A percentile compares a stretch with the other conserved stretches of the same genome.
These are phyloP conservation scores for Urosaurus nigricauda DNA, from an alignment of 2,797 vertebrate genomes.

Conservation along the genomic window DNA sequence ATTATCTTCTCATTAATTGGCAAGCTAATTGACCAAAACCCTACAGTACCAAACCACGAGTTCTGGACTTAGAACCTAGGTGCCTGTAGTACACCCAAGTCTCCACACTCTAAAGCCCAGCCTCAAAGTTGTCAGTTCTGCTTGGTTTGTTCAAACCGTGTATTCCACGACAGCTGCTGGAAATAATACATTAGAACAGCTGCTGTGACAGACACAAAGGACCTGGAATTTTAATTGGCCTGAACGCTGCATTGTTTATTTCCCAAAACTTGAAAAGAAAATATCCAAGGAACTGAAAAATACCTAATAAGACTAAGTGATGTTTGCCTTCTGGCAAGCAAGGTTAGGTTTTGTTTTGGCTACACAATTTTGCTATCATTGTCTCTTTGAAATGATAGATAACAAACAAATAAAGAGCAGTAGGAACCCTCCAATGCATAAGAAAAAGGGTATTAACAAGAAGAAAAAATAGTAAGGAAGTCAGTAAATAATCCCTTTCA, in stretches of 20 bases:
- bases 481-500: slow-evolving; percentile 69
- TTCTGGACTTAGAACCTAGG: slow-evolving; percentile 45
- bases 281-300: slow-evolving; percentile 64
- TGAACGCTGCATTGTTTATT: slow-evolving; percentile 72
- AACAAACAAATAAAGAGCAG: slow-evolving; percentile 45
- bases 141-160: slow-evolving; percentile 78
- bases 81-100: slow-evolving; percentile 48
- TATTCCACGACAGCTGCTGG: slow-evolving; percentile 84
- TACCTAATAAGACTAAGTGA: slow-evolving; percentile 65
- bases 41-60: slow-evolving; percentile 44
- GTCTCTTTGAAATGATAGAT: slow-evolving; percentile 59
- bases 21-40: slow-evolving; percentile 68
- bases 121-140: slow-evolving; percentile 75
- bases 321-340: slow-evolving; percentile 76
- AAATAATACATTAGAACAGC: slow-evolving; percentile 83
- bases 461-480: slow-evolving; percentile 57
- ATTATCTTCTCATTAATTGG: slow-evolving; percentile 70
- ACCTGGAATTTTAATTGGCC: slow-evolving; percentile 76
- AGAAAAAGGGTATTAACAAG: slow-evolving; percentile 59
- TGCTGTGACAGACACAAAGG: slow-evolving; percentile 80
- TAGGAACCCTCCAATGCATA: slow-evolving; percentile 38
- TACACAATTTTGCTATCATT: slow-evolving; percentile 64
- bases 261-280: slow-evolving; percentile 59
- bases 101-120: slow-evolving; percentile 55
- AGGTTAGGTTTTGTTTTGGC: slow-evolving; percentile 71